Evolutionary conservation across 2,888 invertebrate genomes (phyloP).

Genomic region (Nephrocerus scutellatus): DNA sequence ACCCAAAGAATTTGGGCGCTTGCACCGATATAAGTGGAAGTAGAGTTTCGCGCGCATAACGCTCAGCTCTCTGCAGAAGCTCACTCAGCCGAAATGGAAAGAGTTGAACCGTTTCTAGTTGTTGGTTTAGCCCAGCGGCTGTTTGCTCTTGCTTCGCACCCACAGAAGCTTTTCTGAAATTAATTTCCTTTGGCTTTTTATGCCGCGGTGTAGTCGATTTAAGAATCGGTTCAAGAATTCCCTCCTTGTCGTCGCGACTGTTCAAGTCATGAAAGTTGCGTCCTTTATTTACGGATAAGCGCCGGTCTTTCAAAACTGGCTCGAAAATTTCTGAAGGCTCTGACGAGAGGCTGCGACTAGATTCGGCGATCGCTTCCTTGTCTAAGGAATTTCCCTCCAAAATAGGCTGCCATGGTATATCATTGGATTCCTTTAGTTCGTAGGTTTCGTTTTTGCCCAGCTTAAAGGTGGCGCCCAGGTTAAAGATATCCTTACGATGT

Average conservation of each 20-base stretch:
- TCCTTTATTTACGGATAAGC: constrained; percentile 32
- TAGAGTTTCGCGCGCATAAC: constrained; percentile 70
- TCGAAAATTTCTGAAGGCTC: constrained; percentile 51
- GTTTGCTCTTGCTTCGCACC: constrained; percentile 16
- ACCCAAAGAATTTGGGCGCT: constrained; percentile 64
- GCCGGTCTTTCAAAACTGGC: constrained; percentile 47
- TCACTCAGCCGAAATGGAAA: constrained; percentile 70
- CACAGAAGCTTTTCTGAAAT: constrained; percentile 19
- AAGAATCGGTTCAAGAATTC: constrained; percentile 70
- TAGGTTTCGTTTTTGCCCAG: constrained; percentile 37
- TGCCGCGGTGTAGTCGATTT: constrained; percentile 54
- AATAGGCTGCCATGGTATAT: constrained; percentile 52
- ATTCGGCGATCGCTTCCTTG: constrained; percentile 38
- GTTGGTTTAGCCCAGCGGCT: constrained; percentile 23
- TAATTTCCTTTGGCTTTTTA: constrained; percentile 37
- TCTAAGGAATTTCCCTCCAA: constrained; percentile 49
- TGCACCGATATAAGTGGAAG: constrained; percentile 71
- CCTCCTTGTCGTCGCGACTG: constrained; percentile 40
- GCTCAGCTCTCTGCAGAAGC: constrained; percentile 73
- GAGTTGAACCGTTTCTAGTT: constrained; percentile 65
- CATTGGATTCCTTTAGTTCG: constrained; percentile 34
- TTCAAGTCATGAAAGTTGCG: constrained; percentile 34
- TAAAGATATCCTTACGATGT: constrained; percentile 44
- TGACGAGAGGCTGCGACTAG: constrained; percentile 39
- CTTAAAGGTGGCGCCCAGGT: constrained; percentile 44